Conservation (phyloP, 2,797 vertebrate species). For the Poecilia wingei region DNA sequence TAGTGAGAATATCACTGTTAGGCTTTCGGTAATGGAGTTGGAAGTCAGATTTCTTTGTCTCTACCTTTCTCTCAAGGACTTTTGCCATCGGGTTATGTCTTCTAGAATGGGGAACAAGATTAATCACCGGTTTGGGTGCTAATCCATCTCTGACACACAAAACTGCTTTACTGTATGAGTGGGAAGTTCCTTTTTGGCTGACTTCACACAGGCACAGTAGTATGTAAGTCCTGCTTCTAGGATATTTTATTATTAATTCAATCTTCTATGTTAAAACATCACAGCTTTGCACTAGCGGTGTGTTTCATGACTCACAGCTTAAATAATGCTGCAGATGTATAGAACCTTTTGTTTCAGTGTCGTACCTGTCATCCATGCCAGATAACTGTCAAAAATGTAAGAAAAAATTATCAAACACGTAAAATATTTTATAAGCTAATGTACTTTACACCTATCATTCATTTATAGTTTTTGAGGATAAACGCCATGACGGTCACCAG, state of each 20-base stretch:
- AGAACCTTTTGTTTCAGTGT: not conserved
- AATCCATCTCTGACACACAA: conserved; percentile 58
- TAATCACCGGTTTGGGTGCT: conserved; percentile 48
- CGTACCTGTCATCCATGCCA: not conserved
- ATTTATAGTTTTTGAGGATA: not conserved
- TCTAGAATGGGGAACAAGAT: conserved; percentile 25
- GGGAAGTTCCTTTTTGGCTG: conserved; percentile 36
- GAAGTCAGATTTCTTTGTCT: conserved; percentile 40
- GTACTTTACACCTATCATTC: not conserved
- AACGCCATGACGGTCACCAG: not conserved
- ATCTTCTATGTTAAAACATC: not conserved
- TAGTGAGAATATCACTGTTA: conserved; percentile 59
- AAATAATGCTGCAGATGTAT: not conserved
- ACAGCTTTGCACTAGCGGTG: not conserved
- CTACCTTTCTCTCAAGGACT: conserved; percentile 36
- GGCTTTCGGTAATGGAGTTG: conserved; percentile 62
- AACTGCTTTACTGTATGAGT: conserved; percentile 54
- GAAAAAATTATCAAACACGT: not conserved
- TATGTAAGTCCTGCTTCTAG: not conserved
- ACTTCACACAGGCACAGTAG: not conserved
- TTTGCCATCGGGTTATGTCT: conserved; percentile 56
- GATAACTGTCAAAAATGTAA: not conserved
- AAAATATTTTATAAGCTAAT: not conserved
- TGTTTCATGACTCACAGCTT: not conserved
- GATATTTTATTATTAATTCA: not conserved